These are phyloP conservation scores for Oncorhynchus gorbuscha DNA, from an alignment of 2,113 vertebrate genomes.

Conservation along the genomic window DNA sequence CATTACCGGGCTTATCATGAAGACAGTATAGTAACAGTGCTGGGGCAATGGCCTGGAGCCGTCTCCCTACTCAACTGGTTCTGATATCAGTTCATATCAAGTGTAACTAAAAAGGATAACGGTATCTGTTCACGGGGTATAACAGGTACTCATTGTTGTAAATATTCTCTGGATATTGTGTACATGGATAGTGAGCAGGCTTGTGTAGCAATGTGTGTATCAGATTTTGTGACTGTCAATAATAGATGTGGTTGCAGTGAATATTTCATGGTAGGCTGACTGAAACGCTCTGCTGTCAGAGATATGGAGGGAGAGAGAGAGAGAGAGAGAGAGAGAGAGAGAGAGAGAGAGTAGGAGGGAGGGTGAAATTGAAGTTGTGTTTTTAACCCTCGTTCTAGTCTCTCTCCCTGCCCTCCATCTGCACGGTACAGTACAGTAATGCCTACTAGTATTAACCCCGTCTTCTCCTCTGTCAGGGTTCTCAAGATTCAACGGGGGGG, in stretches of 20 bases:
- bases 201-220: slow-evolving; percentile 57
- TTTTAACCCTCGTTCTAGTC: slow-evolving; percentile 31
- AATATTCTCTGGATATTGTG: not conserved
- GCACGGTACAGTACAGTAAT: not conserved
- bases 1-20: not conserved
- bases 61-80: not conserved
- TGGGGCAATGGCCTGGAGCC: not conserved
- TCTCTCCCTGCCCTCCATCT: not conserved
- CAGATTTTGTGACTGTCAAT: slow-evolving; percentile 64
- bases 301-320: slow-evolving; percentile 51
- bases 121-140: not conserved
- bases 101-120: not conserved
- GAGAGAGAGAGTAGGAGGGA: slow-evolving; percentile 24
- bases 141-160: not conserved
- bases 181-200: slow-evolving; percentile 28
- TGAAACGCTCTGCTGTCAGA: slow-evolving; percentile 59
- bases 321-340: slow-evolving; percentile 29
- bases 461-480: slow-evolving; percentile 52
- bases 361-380: slow-evolving; percentile 53
- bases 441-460: not conserved
- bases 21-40: slow-evolving; percentile 9
- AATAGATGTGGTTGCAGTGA: slow-evolving; percentile 71
- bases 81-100: not conserved
- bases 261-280: slow-evolving; percentile 73
- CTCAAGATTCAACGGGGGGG: slow-evolving; percentile 71